Conservation (phyloP, 2,888 invertebrate species). For the Hypsopygia costalis region DNA sequence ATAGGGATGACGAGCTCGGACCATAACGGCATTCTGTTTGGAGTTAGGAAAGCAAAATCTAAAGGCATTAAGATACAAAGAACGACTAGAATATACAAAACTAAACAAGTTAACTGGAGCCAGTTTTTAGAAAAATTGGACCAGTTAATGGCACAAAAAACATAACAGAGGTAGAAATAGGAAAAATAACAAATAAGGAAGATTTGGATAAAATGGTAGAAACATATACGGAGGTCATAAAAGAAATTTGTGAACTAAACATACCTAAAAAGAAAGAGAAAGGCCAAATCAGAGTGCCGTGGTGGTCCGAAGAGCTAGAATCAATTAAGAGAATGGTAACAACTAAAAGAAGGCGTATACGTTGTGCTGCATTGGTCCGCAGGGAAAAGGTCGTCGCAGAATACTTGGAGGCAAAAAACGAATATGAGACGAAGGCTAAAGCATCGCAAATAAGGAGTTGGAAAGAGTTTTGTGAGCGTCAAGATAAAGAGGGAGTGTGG, state of each 20-base stretch:
- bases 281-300: no score
- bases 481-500: not conserved
- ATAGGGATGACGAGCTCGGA: constrained; percentile 15
- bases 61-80: constrained; percentile 4
- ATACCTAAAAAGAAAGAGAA: constrained; percentile 7
- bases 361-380: constrained; percentile 12
- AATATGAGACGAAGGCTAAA: not conserved
- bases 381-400: not conserved
- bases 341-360: constrained; percentile 14
- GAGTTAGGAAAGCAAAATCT: constrained; percentile 7
- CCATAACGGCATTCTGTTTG: constrained; percentile 22
- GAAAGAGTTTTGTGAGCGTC: not conserved
- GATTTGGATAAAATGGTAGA: constrained; percentile 3
- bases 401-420: not conserved
- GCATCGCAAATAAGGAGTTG: not conserved
- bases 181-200: not conserved
- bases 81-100: constrained; percentile 18
- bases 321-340: constrained; percentile 11
- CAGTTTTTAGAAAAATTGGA: constrained; percentile 15
- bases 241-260: no score
- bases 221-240: no score
- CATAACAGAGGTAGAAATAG: not conserved
- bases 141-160: not conserved
- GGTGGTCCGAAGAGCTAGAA: constrained; percentile 18
- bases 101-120: constrained; percentile 19